phyloP scores from a whole-genome alignment of 2,113 vertebrate species.

The Sebastes fasciatus region DNA sequence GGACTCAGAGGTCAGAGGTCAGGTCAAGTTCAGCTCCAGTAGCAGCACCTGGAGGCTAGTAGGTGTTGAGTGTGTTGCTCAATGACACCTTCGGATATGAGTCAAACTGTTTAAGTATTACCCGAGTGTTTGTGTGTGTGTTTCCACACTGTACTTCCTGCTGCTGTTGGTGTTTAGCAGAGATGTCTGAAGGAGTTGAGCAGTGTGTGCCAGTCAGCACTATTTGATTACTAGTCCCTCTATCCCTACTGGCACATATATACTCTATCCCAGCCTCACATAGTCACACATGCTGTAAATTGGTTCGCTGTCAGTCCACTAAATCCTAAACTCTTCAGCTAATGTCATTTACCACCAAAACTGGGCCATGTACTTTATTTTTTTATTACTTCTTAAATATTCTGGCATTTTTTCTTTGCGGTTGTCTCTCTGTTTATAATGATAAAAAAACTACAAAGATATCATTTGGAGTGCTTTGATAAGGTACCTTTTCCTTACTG shows the following conservation, averaged over 20 bases:
- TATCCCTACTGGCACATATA: background rate
- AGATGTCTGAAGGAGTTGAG: constrained; percentile 35
- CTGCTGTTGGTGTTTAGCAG: constrained; percentile 23
- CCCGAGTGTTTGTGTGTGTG: constrained; percentile 1
- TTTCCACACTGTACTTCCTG: background rate
- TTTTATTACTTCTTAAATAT: background rate
- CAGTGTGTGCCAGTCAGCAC: constrained; percentile 41
- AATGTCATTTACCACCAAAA: background rate
- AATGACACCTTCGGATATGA: background rate
- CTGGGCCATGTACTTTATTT: background rate
- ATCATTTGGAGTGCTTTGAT: background rate
- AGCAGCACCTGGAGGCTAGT: constrained; percentile 5
- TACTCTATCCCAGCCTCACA: background rate
- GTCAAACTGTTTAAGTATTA: background rate
- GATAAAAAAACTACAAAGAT: background rate
- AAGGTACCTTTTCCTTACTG: too few species aligned
- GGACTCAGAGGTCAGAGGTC: constrained; percentile 32
- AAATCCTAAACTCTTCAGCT: background rate
- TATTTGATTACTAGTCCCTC: constrained; percentile 34
- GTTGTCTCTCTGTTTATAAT: background rate
- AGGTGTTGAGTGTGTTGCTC: background rate
- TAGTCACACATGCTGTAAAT: background rate
- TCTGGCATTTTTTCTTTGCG: background rate
- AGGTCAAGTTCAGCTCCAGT: constrained; percentile 33
- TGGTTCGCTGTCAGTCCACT: background rate